Conservation (phyloP, 1,140 invertebrate genomes). For the Cotesia glomerata region DNA sequence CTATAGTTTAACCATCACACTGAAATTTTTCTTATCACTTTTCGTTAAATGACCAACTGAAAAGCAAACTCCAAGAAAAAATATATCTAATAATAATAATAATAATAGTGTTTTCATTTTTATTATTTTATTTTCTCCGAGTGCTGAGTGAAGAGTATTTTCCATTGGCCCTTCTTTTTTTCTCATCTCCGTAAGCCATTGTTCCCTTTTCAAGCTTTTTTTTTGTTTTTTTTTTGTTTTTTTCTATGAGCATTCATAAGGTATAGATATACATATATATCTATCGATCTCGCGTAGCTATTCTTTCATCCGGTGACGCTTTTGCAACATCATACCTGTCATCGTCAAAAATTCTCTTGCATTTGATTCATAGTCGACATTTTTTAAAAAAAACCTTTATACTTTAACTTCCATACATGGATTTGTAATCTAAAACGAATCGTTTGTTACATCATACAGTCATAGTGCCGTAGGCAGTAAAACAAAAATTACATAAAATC, state of each 20-base stretch:
- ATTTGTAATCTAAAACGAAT: too few species aligned
- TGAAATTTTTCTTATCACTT: background rate
- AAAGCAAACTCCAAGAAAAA: background rate
- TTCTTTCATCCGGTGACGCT: too few species aligned
- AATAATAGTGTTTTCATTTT: background rate
- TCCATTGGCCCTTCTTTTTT: background rate
- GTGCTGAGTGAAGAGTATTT: too few species aligned
- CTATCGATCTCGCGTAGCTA: too few species aligned
- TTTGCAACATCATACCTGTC: background rate
- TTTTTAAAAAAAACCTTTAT: background rate
- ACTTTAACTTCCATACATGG: too few species aligned
- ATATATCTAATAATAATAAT: background rate
- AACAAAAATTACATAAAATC: too few species aligned
- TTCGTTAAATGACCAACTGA: background rate
- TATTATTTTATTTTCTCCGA: background rate
- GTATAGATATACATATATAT: too few species aligned
- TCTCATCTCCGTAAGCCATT: background rate
- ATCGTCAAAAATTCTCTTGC: background rate
- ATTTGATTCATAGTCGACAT: constrained; percentile 1
- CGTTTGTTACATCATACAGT: background rate
- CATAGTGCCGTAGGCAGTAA: background rate
- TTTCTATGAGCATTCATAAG: background rate
- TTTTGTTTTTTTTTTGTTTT: too few species aligned
- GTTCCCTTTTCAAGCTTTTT: too few species aligned
- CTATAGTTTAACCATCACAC: background rate